phyloP scores from a whole-genome alignment of 2,888 invertebrate genomes.

The Ferdinandea cuprea region DNA sequence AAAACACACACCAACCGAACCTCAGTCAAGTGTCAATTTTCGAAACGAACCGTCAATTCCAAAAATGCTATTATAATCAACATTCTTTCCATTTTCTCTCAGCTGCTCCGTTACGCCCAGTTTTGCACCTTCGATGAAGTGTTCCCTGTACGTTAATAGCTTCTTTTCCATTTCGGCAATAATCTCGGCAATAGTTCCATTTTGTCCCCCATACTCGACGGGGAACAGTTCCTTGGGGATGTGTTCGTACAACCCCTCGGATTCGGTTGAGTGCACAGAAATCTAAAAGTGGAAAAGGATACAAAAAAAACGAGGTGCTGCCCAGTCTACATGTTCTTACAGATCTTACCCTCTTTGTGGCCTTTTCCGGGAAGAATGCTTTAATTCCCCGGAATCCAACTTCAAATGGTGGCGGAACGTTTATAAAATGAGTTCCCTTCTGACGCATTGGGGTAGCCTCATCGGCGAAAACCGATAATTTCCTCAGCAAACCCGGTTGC shows the following conservation, averaged over 20 bases:
- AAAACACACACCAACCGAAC: slow-evolving; percentile 17
- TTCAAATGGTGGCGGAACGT: slow-evolving; percentile 86
- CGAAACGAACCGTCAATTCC: slow-evolving; percentile 82
- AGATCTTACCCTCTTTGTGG: slow-evolving; percentile 83
- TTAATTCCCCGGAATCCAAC: slow-evolving; percentile 85
- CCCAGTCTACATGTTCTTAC: slow-evolving; percentile 79
- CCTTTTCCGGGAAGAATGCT: slow-evolving; percentile 86
- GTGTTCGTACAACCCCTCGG: slow-evolving; percentile 41
- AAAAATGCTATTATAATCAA: slow-evolving; percentile 77
- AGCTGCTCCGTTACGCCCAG: slow-evolving; percentile 80
- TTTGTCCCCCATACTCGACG: slow-evolving; percentile 63
- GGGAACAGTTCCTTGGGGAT: slow-evolving; percentile 60
- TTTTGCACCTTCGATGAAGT: slow-evolving; percentile 79
- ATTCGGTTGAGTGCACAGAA: slow-evolving; percentile 48
- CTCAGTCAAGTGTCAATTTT: slow-evolving; percentile 81
- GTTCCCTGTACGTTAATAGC: slow-evolving; percentile 71
- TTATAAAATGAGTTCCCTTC: slow-evolving; percentile 86
- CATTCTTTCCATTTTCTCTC: slow-evolving; percentile 76
- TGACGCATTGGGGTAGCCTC: slow-evolving; percentile 87
- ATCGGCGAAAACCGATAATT: slow-evolving; percentile 85
- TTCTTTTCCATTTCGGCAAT: slow-evolving; percentile 44
- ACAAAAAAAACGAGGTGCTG: slow-evolving; percentile 87
- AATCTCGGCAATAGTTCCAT: slow-evolving; percentile 44
- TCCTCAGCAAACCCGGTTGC: slow-evolving; percentile 86
- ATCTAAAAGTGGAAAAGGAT: slow-evolving; percentile 79